Percentiles rank a stretch among this genome's conserved stretches.
Conservation (phyloP, 53 echinoderm and acorn worm genomes). For the Hippasteria phrygiana region DNA sequence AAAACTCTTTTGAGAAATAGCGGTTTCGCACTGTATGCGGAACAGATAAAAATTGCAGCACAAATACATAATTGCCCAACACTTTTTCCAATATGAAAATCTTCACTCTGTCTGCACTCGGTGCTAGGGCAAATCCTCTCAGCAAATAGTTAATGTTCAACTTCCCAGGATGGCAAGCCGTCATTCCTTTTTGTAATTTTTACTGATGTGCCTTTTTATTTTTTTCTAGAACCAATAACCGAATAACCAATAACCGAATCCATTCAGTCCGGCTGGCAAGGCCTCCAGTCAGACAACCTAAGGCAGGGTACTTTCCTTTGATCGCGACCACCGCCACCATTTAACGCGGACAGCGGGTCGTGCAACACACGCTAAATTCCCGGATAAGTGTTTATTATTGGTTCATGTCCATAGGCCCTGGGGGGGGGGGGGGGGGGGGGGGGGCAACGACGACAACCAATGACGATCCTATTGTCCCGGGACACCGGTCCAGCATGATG, state of each 20-base stretch:
- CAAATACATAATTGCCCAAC: no score
- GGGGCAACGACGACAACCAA: neutral
- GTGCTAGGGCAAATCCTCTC: no score
- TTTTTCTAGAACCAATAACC: neutral
- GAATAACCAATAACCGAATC: conserved; percentile 13
- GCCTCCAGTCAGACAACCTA: conserved; percentile 10
- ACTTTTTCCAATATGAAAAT: no score
- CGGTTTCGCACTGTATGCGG: no score
- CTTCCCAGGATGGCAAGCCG: neutral
- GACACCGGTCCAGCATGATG: conserved; percentile 36
- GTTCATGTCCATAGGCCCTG: conserved; percentile 40
- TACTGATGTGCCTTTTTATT: neutral
- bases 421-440: neutral
- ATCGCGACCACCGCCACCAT: conserved; percentile 25
- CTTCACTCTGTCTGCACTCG: no score
- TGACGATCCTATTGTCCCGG: conserved; percentile 45
- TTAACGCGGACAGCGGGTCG: conserved; percentile 7
- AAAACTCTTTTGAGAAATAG: no score
- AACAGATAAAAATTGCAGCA: no score
- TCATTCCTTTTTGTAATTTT: neutral
- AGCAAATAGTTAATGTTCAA: conserved; percentile 14
- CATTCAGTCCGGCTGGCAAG: neutral
- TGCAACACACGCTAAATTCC: conserved; percentile 53
- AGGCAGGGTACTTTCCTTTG: conserved; percentile 7
- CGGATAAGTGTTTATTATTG: conserved; percentile 54